Base-by-base conservation (phyloP, 2,113 vertebrate species). In the Engystomops pustulosus region DNA sequence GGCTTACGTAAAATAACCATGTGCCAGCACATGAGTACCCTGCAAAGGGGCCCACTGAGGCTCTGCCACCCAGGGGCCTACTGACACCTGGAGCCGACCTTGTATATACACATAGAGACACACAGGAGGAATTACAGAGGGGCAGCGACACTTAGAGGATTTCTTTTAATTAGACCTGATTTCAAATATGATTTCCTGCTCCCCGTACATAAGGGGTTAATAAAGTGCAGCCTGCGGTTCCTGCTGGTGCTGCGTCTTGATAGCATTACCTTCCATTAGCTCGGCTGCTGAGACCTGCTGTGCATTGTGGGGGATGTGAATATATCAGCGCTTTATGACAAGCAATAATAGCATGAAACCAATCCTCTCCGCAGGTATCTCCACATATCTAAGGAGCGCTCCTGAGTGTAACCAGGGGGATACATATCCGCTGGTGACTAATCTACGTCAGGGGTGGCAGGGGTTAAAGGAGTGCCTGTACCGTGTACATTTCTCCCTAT, bases 251-350 rank as follows among this genome's bases (percentile, higher is more conserved):
- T 41, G 58, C 44, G 3, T 11, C 67, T 83, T 67, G 51, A 36
- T 65, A 34, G 41, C 38, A 65, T 76, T 83, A 83, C 15, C 38
- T 36, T 45, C 44, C 44, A 77, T 84, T 68, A 84, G 25, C 70
- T 74, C 70, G 45, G 55, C 36, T 45, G 49, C n/a, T 11, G 49
- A 83, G 30, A 2, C 81, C 81, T 1, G 81, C 81, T 68, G 58
- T 67, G 81, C 71, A 68, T 76, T 51, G 71, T 84, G 72, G 81
- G 58, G 58, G n/a, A 76, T 53, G 32, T 18, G 23, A 74, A 45
- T 32, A 55, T 65, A 83, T 75, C 53, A 45, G 41, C 4, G 23
- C 41, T 77, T 84, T 76, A 76, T n/a, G 69, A 51, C 27, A 25
- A 38, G 32, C 15, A 53, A 41, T 68, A 62, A 77, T 45, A 76